Evolutionary conservation across 2,797 vertebrate genomes (phyloP).

Genomic region (Scarus forsteni): DNA sequence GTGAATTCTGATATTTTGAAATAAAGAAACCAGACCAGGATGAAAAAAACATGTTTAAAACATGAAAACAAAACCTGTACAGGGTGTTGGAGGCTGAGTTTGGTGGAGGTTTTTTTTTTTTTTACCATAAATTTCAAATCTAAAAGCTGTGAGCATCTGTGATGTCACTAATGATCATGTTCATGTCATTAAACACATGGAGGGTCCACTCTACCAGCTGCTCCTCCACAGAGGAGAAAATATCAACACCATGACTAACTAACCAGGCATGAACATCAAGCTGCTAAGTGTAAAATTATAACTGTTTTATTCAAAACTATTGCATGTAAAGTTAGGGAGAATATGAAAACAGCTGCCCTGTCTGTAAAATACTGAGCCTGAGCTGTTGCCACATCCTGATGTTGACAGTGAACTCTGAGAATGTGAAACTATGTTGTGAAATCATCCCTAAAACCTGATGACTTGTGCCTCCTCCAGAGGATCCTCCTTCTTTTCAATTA

Average conservation of each 20-base stretch:
- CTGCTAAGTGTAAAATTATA: constrained; percentile 7
- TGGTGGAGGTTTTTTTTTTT: not conserved
- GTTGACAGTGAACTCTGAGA: constrained; percentile 7
- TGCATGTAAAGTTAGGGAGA: not conserved
- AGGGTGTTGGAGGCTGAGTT: not conserved
- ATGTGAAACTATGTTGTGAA: constrained; percentile 21
- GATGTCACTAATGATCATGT: constrained; percentile 61
- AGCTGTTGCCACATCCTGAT: constrained; percentile 14
- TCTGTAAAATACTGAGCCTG: not conserved
- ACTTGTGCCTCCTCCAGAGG: constrained; percentile 22
- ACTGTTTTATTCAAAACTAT: not conserved
- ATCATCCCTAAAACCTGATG: constrained; percentile 31
- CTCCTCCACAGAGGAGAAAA: constrained; percentile 24
- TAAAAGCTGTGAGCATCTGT: constrained; percentile 49
- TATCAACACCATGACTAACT: constrained; percentile 30
- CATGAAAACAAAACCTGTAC: not conserved
- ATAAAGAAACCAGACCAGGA: not conserved
- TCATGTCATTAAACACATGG: constrained; percentile 49
- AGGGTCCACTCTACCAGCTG: constrained; percentile 53
- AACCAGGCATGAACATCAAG: constrained; percentile 12
- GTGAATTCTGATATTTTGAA: no score
- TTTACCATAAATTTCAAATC: constrained; percentile 10
- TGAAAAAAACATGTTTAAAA: not conserved
- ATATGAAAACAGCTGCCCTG: not conserved
- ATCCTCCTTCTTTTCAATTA: constrained; percentile 3